These are phyloP conservation scores for Drosophila algonquin DNA, from an alignment of 2,888 invertebrate genomes.

Conservation along the genomic window DNA sequence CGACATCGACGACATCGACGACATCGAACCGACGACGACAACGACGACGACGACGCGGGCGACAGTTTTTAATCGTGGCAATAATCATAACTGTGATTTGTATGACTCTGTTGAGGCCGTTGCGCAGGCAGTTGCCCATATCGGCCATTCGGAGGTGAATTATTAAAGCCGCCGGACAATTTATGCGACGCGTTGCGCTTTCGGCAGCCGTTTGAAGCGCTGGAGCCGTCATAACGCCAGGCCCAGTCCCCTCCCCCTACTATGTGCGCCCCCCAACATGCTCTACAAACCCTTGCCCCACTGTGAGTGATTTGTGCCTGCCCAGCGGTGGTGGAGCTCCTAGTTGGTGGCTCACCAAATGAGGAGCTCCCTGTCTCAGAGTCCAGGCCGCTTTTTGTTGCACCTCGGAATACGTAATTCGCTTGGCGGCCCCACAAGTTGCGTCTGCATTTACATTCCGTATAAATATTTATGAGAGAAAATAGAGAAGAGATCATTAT, in stretches of 20 bases:
- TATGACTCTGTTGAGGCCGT: constrained; percentile 71
- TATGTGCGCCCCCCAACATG: too few species aligned
- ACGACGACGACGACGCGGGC: constrained; percentile 56
- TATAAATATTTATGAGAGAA: constrained; percentile 74
- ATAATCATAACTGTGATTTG: constrained; percentile 81
- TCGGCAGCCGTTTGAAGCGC: constrained; percentile 57
- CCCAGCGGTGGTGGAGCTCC: constrained; percentile 58
- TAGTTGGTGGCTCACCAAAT: constrained; percentile 81
- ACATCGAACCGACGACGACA: constrained; percentile 3
- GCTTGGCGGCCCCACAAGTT: constrained; percentile 70
- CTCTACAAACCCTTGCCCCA: constrained; percentile 11
- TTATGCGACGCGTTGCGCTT: constrained; percentile 75
- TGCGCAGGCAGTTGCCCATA: constrained; percentile 50
- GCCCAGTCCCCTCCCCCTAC: constrained; percentile 18
- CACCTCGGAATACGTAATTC: constrained; percentile 67
- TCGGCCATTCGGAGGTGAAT: constrained; percentile 68
- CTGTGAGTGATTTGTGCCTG: constrained; percentile 30
- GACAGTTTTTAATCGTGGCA: constrained; percentile 80
- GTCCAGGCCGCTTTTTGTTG: constrained; percentile 48
- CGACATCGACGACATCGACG: constrained; percentile 9
- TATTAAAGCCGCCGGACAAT: constrained; percentile 76
- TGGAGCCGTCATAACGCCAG: constrained; percentile 67
- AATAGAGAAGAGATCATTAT: constrained; percentile 70
- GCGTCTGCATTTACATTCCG: constrained; percentile 67
- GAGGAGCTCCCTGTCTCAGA: constrained; percentile 54